Evolutionary conservation across 1,140 invertebrate genomes (phyloP).

Genomic region (Parasteatoda tepidariorum): DNA sequence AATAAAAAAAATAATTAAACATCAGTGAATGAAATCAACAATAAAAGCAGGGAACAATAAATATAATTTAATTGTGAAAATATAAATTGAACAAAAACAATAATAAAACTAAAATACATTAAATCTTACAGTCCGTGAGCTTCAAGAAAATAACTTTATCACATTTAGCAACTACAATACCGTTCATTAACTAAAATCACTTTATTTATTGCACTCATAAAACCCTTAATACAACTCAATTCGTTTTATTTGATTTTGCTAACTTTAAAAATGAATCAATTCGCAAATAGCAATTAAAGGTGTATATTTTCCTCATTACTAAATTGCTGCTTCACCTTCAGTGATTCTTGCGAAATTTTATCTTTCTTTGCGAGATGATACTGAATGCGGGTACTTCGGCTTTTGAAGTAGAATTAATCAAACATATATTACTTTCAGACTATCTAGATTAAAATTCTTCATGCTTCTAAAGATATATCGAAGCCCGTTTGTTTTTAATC

Average conservation of each 20-base stretch:
- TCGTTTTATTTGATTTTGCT: constrained; percentile 13
- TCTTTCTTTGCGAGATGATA: not conserved
- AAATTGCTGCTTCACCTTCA: constrained; percentile 18
- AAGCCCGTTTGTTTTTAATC: constrained; percentile 29
- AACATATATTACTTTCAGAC: constrained; percentile 19
- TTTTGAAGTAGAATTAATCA: constrained; percentile 32
- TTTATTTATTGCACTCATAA: not conserved
- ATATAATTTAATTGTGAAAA: too few species aligned
- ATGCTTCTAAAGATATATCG: not conserved
- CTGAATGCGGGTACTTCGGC: constrained; percentile 5
- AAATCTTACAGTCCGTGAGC: too few species aligned
- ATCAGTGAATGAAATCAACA: too few species aligned
- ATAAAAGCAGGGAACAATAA: too few species aligned
- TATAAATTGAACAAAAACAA: too few species aligned
- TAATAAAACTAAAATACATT: too few species aligned
- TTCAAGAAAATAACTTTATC: too few species aligned
- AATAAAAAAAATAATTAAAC: too few species aligned
- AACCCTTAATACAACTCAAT: constrained; percentile 5
- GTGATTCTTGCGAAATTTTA: not conserved
- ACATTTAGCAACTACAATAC: too few species aligned
- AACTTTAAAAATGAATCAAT: constrained; percentile 17
- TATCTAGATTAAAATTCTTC: constrained; percentile 37
- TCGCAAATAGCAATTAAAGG: constrained; percentile 28
- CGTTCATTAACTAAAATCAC: not conserved
- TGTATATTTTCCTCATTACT: constrained; percentile 25